Base-by-base conservation (phyloP, 2,888 invertebrate species). In the Lysandra coridon region DNA sequence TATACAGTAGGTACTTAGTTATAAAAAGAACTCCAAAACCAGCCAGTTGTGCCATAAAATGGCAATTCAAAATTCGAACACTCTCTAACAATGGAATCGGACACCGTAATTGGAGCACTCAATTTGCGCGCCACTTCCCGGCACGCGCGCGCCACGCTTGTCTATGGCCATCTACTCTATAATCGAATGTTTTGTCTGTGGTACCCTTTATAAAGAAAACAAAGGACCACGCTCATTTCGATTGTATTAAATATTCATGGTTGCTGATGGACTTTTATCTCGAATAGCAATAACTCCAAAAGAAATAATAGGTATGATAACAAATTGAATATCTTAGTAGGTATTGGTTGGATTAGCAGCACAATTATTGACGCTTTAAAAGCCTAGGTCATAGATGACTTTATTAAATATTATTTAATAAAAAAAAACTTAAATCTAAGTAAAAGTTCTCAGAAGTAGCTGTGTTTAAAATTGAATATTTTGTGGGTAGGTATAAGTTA, bases 51-150 rank as follows among this genome's bases (percentile, higher is more conserved):
- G 30, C 5, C 2, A 1, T 33, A 69, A 69, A 69, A 69, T 74
- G 0, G 17, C 74, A 44, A 73, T 53, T 53, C 49, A 49, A 75
- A 53, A 49, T 75, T 75, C 49, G 69, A 79, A 69, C 83, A 80
- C 57, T 69, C 83, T 81, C 37, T 83, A 82, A 37, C 53, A 30
- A 77, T 85, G 85, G 84, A 89, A 92, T 86, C 84, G 88, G 90
- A 92, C 87, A 89, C 90, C 85, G 94, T 94, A 94, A 94, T 94
- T 92, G 93, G 94, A 94, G 93, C 92, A 91, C 92, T 94, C 93
- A 93, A 93, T 94, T 94, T 92, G 92, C 89, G 88, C 89, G 90
- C 89, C 91, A 89, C 87, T 89, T 91, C 85, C 87, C 86, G 87
- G 85, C 87, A 89, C 90, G 88, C 89, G 90, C 88, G 90, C 86